These are phyloP conservation scores for Troglohyphantes excavatus DNA, from an alignment of 2,888 invertebrate species.

Conservation along the genomic window DNA sequence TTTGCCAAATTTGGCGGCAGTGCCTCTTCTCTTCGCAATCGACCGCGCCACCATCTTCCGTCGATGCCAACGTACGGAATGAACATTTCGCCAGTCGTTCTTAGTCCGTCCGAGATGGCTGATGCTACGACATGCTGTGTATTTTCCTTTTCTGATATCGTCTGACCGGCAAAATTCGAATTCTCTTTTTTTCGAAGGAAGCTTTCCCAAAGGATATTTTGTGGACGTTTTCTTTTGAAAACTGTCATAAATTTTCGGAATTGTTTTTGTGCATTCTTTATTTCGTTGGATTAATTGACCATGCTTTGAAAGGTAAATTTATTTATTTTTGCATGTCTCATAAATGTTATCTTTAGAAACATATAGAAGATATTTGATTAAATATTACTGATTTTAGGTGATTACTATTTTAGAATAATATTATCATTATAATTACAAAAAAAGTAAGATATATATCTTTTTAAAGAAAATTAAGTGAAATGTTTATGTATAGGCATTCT, in stretches of 20 bases:
- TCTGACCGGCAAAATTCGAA: conserved; percentile 38
- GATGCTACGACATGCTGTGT: background rate
- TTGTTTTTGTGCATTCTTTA: conserved; percentile 1
- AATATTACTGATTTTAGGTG: too few relatives aligned
- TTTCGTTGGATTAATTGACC: conserved; percentile 35
- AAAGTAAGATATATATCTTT: too few relatives aligned
- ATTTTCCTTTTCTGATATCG: background rate
- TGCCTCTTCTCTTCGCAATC: conserved; percentile 22
- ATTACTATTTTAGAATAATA: too few relatives aligned
- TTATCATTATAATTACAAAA: too few relatives aligned
- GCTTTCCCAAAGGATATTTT: conserved; percentile 21
- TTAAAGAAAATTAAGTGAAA: too few relatives aligned
- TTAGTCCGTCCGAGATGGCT: conserved; percentile 28
- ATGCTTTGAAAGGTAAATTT: background rate
- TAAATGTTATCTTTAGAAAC: too few relatives aligned
- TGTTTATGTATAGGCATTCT: too few relatives aligned
- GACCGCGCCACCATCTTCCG: conserved; percentile 58
- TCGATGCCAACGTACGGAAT: conserved; percentile 62
- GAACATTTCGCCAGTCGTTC: conserved; percentile 44
- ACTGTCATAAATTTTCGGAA: conserved; percentile 1
- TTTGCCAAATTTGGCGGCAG: too few relatives aligned
- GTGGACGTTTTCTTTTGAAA: background rate
- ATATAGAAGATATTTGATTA: too few relatives aligned
- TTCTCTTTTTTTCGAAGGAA: conserved; percentile 14
- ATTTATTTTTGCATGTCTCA: too few relatives aligned